phyloP scores from a whole-genome alignment of 2,888 invertebrate genomes.

The Synanthedon formicaeformis region DNA sequence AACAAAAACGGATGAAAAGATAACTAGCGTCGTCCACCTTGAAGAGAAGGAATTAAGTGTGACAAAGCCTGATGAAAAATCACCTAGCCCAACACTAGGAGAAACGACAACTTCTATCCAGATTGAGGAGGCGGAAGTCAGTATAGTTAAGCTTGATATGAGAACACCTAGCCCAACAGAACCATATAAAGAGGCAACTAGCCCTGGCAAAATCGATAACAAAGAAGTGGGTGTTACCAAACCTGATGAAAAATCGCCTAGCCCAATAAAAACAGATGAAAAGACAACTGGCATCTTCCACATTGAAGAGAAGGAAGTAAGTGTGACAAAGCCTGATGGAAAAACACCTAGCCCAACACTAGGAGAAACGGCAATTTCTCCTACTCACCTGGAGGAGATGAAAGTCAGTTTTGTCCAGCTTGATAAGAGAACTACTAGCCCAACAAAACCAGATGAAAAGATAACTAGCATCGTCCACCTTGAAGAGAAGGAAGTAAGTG shows the following conservation, averaged over 20 bases:
- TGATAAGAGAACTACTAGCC: not conserved
- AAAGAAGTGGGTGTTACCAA: slow-evolving; percentile 2
- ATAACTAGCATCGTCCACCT: not conserved
- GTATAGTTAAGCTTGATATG: too few relatives aligned
- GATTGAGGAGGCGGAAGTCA: slow-evolving; percentile 1
- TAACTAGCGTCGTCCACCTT: not conserved
- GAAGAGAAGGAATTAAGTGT: not conserved
- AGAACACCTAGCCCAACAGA: not conserved
- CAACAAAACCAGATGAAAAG: not conserved
- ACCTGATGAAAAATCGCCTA: slow-evolving; percentile 7
- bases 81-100: not conserved
- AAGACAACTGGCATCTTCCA: slow-evolving; percentile 4
- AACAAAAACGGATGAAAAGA: not conserved
- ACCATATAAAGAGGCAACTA: not conserved
- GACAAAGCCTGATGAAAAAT: not conserved
- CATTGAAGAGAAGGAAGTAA: not conserved
- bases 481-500: not conserved
- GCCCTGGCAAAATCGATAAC: not conserved
- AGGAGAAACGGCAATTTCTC: not conserved
- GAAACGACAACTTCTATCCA: not conserved
- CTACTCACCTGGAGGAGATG: not conserved
- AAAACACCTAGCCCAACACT: not conserved
- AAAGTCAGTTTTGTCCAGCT: not conserved
- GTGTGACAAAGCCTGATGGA: not conserved
- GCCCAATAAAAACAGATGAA: slow-evolving; percentile 14